These are phyloP conservation scores for Donacobius atricapilla DNA, from an alignment of 2,113 vertebrate genomes.

Conservation along the genomic window DNA sequence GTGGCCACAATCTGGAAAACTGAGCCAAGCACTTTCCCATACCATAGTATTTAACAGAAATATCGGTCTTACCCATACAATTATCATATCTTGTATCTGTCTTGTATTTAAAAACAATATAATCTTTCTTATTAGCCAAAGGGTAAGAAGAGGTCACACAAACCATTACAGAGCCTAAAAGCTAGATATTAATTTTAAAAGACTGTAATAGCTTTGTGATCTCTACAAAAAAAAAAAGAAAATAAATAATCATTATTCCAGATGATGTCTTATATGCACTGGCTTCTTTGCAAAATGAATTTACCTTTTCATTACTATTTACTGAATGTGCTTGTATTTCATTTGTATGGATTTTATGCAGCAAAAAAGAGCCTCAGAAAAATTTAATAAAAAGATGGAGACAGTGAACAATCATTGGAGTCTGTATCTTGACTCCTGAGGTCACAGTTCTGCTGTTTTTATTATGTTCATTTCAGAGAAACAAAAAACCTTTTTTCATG, in stretches of 20 bases:
- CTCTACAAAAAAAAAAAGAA: slow-evolving; percentile 40
- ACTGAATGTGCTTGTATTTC: slow-evolving; percentile 72
- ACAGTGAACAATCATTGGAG: slow-evolving; percentile 63
- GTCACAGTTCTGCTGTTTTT: slow-evolving; percentile 55
- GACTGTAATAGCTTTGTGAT: slow-evolving; percentile 58
- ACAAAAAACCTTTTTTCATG: not conserved
- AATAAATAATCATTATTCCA: slow-evolving; percentile 57
- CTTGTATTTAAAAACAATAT: not conserved
- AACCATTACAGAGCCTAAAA: slow-evolving; percentile 37
- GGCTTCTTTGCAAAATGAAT: slow-evolving; percentile 71
- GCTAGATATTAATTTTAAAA: slow-evolving; percentile 69
- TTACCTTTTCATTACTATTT: slow-evolving; percentile 81
- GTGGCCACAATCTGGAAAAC: not conserved
- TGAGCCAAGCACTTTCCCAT: not conserved
- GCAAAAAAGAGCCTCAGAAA: slow-evolving; percentile 56
- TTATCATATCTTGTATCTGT: not conserved
- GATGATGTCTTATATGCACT: slow-evolving; percentile 70
- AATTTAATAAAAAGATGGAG: slow-evolving; percentile 75
- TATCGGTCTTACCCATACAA: not conserved
- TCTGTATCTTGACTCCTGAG: slow-evolving; percentile 59
- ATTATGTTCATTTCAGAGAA: slow-evolving; percentile 52
- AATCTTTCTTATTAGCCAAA: slow-evolving; percentile 62
- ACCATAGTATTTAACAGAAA: not conserved
- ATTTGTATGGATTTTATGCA: slow-evolving; percentile 80
- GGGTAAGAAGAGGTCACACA: slow-evolving; percentile 55